Conservation (phyloP, 2,888 invertebrate species). For the Cylloceria caligata region DNA sequence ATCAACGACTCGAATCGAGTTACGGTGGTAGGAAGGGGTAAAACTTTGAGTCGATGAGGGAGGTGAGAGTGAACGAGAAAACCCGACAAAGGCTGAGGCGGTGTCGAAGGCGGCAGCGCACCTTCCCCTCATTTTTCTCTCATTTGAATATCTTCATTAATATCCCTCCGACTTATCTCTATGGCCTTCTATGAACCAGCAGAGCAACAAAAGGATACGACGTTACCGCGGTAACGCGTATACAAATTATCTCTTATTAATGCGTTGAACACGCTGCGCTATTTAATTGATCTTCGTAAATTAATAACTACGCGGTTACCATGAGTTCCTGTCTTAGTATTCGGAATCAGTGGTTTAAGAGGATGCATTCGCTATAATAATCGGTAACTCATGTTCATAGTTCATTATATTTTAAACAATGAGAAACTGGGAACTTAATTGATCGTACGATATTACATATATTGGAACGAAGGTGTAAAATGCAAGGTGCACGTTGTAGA, state of each 20-base stretch:
- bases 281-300: conserved; percentile 15
- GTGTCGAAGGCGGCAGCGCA: conserved; percentile 59
- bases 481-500: background rate
- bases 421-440: background rate
- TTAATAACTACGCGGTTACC: conserved; percentile 5
- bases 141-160: conserved; percentile 84
- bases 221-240: background rate
- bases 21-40: conserved; percentile 28
- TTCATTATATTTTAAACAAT: background rate
- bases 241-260: conserved; percentile 6
- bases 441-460: background rate
- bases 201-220: background rate
- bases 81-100: conserved; percentile 83
- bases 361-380: background rate
- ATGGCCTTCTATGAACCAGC: conserved; percentile 13
- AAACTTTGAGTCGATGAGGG: conserved; percentile 45
- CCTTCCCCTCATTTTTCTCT: conserved; percentile 83
- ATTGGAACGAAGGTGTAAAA: no score
- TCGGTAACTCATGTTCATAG: background rate
- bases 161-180: conserved; percentile 73
- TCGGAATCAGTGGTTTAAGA: background rate
- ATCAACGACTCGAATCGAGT: conserved; percentile 39
- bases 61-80: conserved; percentile 23
- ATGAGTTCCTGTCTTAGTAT: background rate
- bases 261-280: conserved; percentile 1